These are phyloP conservation scores for Prunella fulvescens DNA, from an alignment of 2,113 vertebrate genomes.

Conservation along the genomic window DNA sequence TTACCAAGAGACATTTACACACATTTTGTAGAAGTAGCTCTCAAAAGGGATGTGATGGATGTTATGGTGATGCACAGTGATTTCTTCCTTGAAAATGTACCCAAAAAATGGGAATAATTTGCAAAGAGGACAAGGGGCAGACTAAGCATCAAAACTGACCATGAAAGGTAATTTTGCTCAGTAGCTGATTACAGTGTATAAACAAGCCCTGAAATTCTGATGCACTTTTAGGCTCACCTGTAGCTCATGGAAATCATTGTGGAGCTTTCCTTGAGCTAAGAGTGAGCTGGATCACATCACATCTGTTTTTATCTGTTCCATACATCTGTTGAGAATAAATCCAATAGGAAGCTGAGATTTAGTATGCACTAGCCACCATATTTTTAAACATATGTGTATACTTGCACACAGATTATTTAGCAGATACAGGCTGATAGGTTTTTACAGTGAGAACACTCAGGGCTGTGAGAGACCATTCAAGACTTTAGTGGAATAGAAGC, in stretches of 20 bases:
- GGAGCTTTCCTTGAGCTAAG: background rate
- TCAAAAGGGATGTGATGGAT: background rate
- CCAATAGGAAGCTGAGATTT: background rate
- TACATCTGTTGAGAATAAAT: background rate
- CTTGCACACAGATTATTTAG: background rate
- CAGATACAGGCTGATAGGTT: background rate
- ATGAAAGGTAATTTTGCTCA: background rate
- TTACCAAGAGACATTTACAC: background rate
- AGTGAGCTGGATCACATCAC: background rate
- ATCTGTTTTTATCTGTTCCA: background rate
- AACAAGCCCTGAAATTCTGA: background rate
- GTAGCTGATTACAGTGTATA: background rate
- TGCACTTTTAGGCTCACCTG: background rate
- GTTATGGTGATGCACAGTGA: background rate
- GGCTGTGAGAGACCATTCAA: background rate
- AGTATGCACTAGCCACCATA: background rate
- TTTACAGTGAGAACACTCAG: background rate
- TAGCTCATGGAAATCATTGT: background rate
- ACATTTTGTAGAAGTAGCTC: background rate
- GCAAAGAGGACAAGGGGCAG: background rate
- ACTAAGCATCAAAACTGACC: background rate
- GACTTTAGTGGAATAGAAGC: background rate
- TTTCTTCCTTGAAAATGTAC: background rate
- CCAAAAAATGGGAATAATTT: background rate
- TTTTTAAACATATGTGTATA: background rate